A percentile compares a stretch with the other conserved stretches of the same genome.
Conservation (phyloP, 2,888 invertebrate genomes). For the Beris chalybata region DNA sequence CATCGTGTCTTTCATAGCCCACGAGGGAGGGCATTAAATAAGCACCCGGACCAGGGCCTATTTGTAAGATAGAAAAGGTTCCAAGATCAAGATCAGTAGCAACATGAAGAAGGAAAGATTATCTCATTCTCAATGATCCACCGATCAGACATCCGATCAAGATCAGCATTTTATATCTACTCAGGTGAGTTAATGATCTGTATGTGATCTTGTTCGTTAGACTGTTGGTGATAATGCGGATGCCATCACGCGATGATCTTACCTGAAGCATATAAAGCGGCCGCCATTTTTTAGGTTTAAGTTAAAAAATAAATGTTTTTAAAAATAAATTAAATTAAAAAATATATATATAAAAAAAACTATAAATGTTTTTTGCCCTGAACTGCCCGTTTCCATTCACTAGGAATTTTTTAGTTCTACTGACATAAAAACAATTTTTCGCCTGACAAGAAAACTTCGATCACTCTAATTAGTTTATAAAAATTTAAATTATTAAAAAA, state of each 20-base stretch:
- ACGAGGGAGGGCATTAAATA: conserved; percentile 62
- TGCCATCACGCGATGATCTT: neutral
- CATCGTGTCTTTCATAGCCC: conserved; percentile 63
- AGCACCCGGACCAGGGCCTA: conserved; percentile 65
- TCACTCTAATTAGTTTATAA: conserved; percentile 3
- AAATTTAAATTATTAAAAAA: too few relatives aligned
- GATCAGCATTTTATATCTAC: neutral
- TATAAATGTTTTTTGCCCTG: conserved; percentile 3
- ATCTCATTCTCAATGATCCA: neutral
- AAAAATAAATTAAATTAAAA: neutral
- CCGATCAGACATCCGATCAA: neutral
- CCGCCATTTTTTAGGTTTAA: conserved; percentile 7
- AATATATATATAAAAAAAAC: conserved; percentile 9
- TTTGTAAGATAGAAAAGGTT: conserved; percentile 22
- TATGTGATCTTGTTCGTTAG: neutral
- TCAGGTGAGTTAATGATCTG: neutral
- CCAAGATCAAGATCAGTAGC: neutral
- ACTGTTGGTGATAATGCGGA: neutral
- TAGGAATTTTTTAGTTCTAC: neutral
- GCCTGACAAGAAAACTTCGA: conserved; percentile 10
- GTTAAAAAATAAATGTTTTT: neutral
- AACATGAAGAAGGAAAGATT: neutral
- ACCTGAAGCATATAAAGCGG: conserved; percentile 12
- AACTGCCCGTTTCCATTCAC: conserved; percentile 15
- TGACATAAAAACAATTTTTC: conserved; percentile 11